Evolutionary conservation across 1,140 invertebrate species (phyloP), one percentile per base, ranked within the genome.

Genomic region (Brachionus calyciflorus): DNA sequence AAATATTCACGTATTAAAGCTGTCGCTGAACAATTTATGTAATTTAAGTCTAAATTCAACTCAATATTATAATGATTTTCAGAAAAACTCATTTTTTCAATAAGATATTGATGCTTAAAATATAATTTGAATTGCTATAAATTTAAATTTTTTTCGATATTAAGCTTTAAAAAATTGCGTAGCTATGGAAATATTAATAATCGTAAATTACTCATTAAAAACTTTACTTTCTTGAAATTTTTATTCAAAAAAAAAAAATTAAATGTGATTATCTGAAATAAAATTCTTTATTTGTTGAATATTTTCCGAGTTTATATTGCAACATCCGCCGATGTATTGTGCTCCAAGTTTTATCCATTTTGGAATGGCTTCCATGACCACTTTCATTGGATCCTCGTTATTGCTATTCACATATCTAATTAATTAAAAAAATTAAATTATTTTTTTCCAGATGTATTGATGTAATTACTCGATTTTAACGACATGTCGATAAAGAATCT

Each of bases 271-370:
- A 40, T 46, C 28, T 41, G 21, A 7, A 26, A 65, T 46, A 44
- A 44, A 3, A 24, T 65, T 21, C 12, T 44, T 65, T 14, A 65
- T 65, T 41, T 44, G 17, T 65, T 44, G 41, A 21, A 65, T 44
- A 44, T 65, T 10, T 44, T 65, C 21, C 12, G 60, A 65, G 24
- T 19, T 9, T 1, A 65, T 65, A 14, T 65, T 65, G 81, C 92
- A 93, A 80, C 91, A 93, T 1, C 92, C 91, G 7, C 91, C 92
- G 73, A 93, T 87, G 80, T 89, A 91, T 75, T 84, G 86, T 0
- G 90, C 90, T 4, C 91, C 91, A 12, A 89, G 79, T 49, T 90
- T 83, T 1, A 91, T 80, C 91, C 91, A 93, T 53, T 89, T 85
- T 0, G 86, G 80, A 1, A 91, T 86, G 81, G 88, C 91, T 10